A percentile compares a stretch with the other conserved stretches of the same genome.
Conservation (phyloP, 1,140 invertebrate species). For the Papilio polytes region DNA sequence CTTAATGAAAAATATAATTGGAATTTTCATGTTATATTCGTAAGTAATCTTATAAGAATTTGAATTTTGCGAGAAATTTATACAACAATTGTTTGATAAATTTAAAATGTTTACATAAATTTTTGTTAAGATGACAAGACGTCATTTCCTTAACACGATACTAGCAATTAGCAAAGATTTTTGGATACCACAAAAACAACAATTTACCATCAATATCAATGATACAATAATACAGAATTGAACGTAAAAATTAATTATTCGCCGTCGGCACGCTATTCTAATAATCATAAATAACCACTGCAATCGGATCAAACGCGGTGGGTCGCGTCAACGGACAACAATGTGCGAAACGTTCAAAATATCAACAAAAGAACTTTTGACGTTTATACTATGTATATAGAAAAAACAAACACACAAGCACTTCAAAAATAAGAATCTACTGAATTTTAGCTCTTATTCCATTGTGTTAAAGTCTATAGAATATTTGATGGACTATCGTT, state of each 20-base stretch:
- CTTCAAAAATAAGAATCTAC: constrained; percentile 29
- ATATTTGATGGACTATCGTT: constrained; percentile 40
- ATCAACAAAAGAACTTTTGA: constrained; percentile 83
- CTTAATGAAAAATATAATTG: no score
- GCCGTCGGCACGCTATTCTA: constrained; percentile 77
- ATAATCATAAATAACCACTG: constrained; percentile 81
- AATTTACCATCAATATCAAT: constrained; percentile 67
- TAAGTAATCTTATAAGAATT: background rate
- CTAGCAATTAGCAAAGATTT: constrained; percentile 32
- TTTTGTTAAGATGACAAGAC: background rate
- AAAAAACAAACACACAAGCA: constrained; percentile 50
- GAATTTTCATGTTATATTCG: no score
- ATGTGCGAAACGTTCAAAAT: constrained; percentile 84
- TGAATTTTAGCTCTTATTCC: constrained; percentile 49
- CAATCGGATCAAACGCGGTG: constrained; percentile 81
- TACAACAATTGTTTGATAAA: background rate
- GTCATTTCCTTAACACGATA: constrained; percentile 5
- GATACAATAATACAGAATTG: constrained; percentile 72
- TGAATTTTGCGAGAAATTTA: background rate
- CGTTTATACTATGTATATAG: constrained; percentile 76
- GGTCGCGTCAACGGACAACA: constrained; percentile 69
- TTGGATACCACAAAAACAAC: constrained; percentile 46
- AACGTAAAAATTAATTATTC: constrained; percentile 80
- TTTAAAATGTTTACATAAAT: background rate
- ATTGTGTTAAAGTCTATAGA: constrained; percentile 41